Base-by-base conservation (phyloP, 2,888 invertebrate species). In the Abrostola tripartita region DNA sequence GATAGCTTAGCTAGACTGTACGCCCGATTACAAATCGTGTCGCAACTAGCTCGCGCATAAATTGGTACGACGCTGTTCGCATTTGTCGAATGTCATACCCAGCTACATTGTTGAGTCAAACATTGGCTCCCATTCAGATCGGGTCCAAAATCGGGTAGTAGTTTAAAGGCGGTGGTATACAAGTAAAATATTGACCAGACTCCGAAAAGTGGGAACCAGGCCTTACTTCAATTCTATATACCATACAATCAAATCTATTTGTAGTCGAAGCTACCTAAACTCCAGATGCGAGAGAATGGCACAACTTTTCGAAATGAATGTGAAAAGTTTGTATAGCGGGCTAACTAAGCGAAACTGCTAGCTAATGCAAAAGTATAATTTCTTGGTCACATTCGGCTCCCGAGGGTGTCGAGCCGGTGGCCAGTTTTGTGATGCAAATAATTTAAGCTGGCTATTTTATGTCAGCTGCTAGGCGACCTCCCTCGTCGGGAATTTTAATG, bases 351-450 rank as follows among this genome's bases (percentile, higher is more conserved):
- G 81, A 84, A 88, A 87, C 84, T 88, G 88, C 81, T 83, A 81
- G 84, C 84, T 89, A 88, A 90, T 89, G 85, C 84, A 84, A 84
- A 90, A 89, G 87, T 87, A 86, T 87, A 88, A 87, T 88, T 85
- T 87, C 87, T 88, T 87, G 71, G 81, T 78, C 81, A 81, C 82
- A 81, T 85, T 82, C 75, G 68, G 77, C 74, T 74, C 50, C 67
- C 37, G 44, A 61, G 76, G 64, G 62, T 60, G 52, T 68, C 56
- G 58, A 52, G 60, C 62, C 76, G 63, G 76, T 66, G 78, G 79
- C 64, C 78, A 81, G 78, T 82, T 82, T 86, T 82, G 81, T 77
- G 77, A 85, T 85, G 85, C 80, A 85, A 86, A 77, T 75, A 77
- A 85, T 87, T 83, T 81, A 71, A 78, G 66, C 76, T 74, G 67